Conservation (phyloP, 2,113 vertebrate genomes). For the Struthidea cinerea region DNA sequence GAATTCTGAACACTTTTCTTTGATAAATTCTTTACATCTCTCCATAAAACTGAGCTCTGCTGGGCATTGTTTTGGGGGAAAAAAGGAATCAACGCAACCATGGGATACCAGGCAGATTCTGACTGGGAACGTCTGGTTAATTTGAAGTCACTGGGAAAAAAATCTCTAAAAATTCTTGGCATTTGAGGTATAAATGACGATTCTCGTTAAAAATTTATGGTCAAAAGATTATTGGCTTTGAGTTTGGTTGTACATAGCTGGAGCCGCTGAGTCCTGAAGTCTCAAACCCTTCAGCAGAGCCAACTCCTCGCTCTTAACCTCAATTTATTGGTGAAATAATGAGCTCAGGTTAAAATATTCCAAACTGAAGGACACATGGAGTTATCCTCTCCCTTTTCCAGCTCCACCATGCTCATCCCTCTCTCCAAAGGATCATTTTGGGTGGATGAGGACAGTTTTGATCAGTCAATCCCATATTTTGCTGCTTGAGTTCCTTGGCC, state of each 20-base stretch:
- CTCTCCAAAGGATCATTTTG: neutral
- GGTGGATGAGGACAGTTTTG: neutral
- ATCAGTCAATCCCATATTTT: fast-evolving
- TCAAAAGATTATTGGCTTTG: neutral
- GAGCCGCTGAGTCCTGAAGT: neutral
- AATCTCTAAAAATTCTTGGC: neutral
- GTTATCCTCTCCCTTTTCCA: neutral
- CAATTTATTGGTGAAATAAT: neutral
- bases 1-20: neutral
- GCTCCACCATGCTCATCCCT: neutral
- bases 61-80: neutral
- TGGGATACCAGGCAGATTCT: neutral
- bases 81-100: neutral
- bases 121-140: neutral
- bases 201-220: neutral
- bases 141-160: neutral
- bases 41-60: neutral
- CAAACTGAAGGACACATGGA: neutral
- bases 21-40: neutral
- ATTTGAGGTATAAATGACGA: neutral
- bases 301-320: neutral
- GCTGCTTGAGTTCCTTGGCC: neutral
- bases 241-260: neutral
- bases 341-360: neutral
- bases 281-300: neutral